Evolutionary conservation across 2,888 invertebrate genomes (phyloP), one percentile per base, ranked within the genome.

Genomic region (Stenoptilia bipunctidactyla): DNA sequence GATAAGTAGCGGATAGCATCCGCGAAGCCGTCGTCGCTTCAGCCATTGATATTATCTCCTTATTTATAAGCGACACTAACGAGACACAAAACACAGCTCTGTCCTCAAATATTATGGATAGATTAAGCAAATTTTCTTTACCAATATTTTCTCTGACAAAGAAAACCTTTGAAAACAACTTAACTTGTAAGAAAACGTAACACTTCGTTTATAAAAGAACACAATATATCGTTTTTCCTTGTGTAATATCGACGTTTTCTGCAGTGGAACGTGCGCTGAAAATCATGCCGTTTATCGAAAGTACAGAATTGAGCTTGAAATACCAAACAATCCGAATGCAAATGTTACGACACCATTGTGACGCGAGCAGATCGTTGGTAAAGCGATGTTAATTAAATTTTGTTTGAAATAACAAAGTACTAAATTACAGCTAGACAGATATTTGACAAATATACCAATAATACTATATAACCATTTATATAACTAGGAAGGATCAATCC

Each of bases 21-120:
- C 13, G 34, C 13, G 15, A 12, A 15, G 30, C 48, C 33, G 27
- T 27, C 30, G 30, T 30, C 6, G 6, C 9, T 4, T 8, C 30
- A 30, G 30, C 30, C 30, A 9, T 3, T 46, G 74, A 76, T 72
- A 51, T 52, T 67, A 75, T 76, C 73, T 46, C 49, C 47, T 70
- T 72, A 68, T 74, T 72, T 74, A 74, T 73, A 66, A 63, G 55
- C 61, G 61, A 61, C 58, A 53, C 63, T 73, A 74, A 75, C 70
- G 59, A 75, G 71, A 66, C 60, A 52, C 13, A 12, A 34, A 62
- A 53, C 50, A 20, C 20, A 3, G 20, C 53, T 43, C 45, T 48
- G 45, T 45, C 50, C 43, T 47, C 47, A 57, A 62, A 62, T 65
- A 53, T 51, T 53, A 47, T 40, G 38, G 42, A 40, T 40, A 56